phyloP scores from a whole-genome alignment of 1,140 invertebrate genomes.

The Samia ricini region DNA sequence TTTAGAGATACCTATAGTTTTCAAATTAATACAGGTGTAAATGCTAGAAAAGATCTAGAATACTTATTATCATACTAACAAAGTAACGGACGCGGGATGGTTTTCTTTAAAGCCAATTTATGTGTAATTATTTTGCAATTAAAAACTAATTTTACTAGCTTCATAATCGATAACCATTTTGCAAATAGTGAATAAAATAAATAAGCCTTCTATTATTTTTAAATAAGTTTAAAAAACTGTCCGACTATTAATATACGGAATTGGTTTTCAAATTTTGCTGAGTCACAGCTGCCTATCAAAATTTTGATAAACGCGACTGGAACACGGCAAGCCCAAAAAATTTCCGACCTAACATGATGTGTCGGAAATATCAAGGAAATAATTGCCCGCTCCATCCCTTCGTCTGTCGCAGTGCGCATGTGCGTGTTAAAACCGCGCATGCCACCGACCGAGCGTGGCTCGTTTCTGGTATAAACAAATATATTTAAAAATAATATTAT shows the following conservation, averaged over 20 bases:
- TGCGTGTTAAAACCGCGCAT: slow-evolving; percentile 46
- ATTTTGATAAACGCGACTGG: slow-evolving; percentile 28
- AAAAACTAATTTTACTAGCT: too few species aligned
- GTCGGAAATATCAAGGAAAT: slow-evolving; percentile 57
- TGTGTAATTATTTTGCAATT: too few species aligned
- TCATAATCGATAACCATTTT: too few species aligned
- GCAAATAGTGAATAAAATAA: too few species aligned
- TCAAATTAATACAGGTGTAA: too few species aligned
- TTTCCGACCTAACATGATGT: slow-evolving; percentile 34
- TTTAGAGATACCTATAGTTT: too few species aligned
- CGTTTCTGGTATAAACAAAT: slow-evolving; percentile 47
- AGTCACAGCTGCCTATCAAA: slow-evolving; percentile 26
- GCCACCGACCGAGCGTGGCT: slow-evolving; percentile 31
- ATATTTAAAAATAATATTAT: slow-evolving; percentile 2
- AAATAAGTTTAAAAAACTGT: too few species aligned
- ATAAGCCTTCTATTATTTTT: too few species aligned
- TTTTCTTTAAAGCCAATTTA: too few species aligned
- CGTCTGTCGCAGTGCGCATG: slow-evolving; percentile 37
- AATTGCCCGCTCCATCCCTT: slow-evolving; percentile 39
- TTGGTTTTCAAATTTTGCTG: neutral
- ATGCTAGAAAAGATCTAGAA: too few species aligned
- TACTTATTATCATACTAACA: too few species aligned
- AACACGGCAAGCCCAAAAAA: slow-evolving; percentile 46
- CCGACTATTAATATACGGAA: neutral
- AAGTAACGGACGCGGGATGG: too few species aligned